These are phyloP conservation scores for Hartigia nigra DNA, from an alignment of 2,888 invertebrate genomes.

Conservation along the genomic window DNA sequence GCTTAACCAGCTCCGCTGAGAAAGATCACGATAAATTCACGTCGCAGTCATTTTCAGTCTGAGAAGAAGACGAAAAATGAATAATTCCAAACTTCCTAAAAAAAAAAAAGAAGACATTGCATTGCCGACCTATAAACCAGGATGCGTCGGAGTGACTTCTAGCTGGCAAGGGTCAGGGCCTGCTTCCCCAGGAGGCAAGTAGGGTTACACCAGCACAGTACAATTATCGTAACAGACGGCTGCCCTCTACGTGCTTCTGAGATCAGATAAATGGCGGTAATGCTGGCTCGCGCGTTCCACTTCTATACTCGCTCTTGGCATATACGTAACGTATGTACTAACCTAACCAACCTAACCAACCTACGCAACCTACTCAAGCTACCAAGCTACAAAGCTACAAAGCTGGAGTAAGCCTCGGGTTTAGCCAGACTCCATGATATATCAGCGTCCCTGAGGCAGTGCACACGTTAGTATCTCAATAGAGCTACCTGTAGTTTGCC, in stretches of 20 bases:
- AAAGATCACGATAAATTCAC: background rate
- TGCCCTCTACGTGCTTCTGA: conserved; percentile 32
- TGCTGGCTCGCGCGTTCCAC: background rate
- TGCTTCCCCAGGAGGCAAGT: too few species aligned
- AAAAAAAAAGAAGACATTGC: background rate
- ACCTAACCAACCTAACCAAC: background rate
- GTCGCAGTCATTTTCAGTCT: background rate
- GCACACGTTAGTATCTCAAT: background rate
- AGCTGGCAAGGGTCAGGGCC: too few species aligned
- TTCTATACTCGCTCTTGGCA: background rate
- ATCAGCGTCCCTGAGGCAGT: background rate
- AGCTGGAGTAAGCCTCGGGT: background rate
- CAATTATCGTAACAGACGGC: conserved; percentile 32
- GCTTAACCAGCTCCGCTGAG: background rate
- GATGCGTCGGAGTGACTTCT: conserved; percentile 20
- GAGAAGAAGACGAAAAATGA: accelerated
- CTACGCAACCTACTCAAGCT: background rate
- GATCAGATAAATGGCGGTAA: conserved; percentile 39
- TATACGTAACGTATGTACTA: background rate
- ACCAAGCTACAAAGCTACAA: background rate
- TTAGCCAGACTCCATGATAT: background rate
- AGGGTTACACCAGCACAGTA: conserved; percentile 5
- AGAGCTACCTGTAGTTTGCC: background rate
- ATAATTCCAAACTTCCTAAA: background rate
- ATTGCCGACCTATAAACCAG: conserved; percentile 42